A percentile compares a stretch with the other conserved stretches of the same genome.
phyloP scores from a whole-genome alignment of 2,797 vertebrate genomes.

The Aldrovandia affinis region DNA sequence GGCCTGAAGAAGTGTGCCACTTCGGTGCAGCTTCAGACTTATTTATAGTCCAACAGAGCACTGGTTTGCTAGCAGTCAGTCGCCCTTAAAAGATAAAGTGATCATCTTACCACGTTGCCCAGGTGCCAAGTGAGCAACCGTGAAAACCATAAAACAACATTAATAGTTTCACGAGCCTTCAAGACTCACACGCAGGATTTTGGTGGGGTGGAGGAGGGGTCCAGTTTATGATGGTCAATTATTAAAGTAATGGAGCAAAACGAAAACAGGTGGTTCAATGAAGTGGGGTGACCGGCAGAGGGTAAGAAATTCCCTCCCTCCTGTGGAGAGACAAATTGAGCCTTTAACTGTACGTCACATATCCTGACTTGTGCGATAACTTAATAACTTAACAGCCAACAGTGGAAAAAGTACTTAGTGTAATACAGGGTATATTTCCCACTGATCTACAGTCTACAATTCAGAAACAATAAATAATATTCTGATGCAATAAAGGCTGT shows the following conservation, averaged over 20 bases:
- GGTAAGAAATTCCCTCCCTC: neutral
- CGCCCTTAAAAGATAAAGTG: neutral
- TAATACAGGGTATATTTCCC: too few relatives aligned
- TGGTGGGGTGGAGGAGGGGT: neutral
- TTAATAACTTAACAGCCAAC: neutral
- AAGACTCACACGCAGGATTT: neutral
- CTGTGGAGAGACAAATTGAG: neutral
- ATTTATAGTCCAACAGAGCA: neutral
- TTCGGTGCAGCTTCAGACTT: neutral
- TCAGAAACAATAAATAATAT: neutral
- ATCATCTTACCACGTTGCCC: neutral
- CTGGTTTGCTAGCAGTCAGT: neutral
- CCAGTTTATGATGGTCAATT: neutral
- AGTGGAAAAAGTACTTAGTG: neutral
- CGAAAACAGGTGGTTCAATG: conserved; percentile 9
- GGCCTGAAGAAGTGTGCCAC: neutral
- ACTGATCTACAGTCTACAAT: neutral
- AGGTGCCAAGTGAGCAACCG: neutral
- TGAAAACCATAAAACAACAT: neutral
- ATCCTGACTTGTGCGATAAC: neutral
- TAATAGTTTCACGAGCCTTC: neutral
- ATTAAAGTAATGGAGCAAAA: conserved; percentile 18
- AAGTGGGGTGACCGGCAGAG: neutral
- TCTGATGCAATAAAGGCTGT: neutral
- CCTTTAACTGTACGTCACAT: neutral